A percentile compares a stretch with the other conserved stretches of the same genome.
Evolutionary conservation across 2,797 vertebrate genomes (phyloP).

Genomic region (Dromococcyx pavoninus): DNA sequence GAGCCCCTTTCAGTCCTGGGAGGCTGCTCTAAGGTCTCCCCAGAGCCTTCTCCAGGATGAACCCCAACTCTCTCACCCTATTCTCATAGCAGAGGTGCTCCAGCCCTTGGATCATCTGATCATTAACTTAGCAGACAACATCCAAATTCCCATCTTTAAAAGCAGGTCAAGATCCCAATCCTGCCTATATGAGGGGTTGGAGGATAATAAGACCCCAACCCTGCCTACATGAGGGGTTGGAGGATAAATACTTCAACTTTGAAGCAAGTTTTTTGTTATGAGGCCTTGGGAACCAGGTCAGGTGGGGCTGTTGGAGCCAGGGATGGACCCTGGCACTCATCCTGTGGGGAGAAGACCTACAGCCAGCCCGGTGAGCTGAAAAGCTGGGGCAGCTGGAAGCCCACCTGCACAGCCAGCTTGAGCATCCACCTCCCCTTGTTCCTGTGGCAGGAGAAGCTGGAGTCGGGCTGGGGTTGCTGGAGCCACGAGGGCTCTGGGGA

Average conservation of each 20-base stretch:
- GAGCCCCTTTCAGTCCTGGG: too few relatives aligned
- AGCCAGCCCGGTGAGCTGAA: not conserved
- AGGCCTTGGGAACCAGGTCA: not conserved
- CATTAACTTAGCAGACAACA: not conserved
- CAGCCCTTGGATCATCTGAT: too few relatives aligned
- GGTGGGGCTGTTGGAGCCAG: not conserved
- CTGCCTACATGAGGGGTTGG: not conserved
- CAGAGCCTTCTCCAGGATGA: too few relatives aligned
- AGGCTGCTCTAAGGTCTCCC: too few relatives aligned
- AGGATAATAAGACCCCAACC: not conserved
- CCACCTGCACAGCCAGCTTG: rapidly evolving
- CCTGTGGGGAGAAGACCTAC: not conserved
- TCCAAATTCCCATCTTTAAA: not conserved
- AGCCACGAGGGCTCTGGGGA: not conserved
- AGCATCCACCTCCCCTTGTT: not conserved
- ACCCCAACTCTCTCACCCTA: too few relatives aligned
- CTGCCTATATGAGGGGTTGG: not conserved
- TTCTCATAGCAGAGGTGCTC: too few relatives aligned
- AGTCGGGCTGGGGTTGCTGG: not conserved
- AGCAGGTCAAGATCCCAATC: not conserved
- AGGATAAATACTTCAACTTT: not conserved
- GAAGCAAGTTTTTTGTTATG: not conserved
- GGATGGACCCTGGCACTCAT: not conserved
- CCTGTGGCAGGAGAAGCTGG: not conserved
- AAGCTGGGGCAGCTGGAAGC: not conserved